Conservation (phyloP, 2,888 invertebrate genomes). For the Vanessa cardui region DNA sequence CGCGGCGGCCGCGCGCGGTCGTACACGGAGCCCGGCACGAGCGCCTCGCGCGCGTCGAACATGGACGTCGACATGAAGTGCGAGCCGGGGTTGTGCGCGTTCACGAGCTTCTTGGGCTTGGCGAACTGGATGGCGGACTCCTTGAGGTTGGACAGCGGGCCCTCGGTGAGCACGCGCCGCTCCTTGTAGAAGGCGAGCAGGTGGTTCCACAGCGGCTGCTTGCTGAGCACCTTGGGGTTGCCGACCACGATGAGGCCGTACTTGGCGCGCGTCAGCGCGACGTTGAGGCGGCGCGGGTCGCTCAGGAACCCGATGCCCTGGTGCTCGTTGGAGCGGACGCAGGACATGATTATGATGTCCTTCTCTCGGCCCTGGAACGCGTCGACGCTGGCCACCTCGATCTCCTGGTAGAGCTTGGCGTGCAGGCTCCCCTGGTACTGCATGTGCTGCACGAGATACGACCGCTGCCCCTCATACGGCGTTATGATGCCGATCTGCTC, state of each 20-base stretch:
- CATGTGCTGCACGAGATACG: conserved; percentile 99
- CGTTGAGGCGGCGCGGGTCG: conserved; percentile 98
- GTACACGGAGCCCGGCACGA: conserved; percentile 96
- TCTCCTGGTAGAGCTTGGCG: conserved; percentile 98
- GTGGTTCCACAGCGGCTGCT: conserved; percentile 99
- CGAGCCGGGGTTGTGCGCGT: conserved; percentile 96
- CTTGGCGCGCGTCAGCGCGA: conserved; percentile 98
- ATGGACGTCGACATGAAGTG: conserved; percentile 99
- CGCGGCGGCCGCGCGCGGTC: conserved; percentile 92
- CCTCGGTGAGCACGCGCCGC: conserved; percentile 97
- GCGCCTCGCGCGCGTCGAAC: conserved; percentile 97
- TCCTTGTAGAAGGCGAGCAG: conserved; percentile 98
- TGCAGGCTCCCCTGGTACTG: conserved; percentile 99
- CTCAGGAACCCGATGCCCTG: conserved; percentile 99
- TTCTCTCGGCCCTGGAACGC: conserved; percentile 99
- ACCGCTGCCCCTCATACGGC: conserved; percentile 99
- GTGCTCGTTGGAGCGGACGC: conserved; percentile 98
- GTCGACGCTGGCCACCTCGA: conserved; percentile 99
- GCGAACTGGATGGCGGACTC: conserved; percentile 98
- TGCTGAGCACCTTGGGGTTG: conserved; percentile 98
- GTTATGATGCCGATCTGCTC: conserved; percentile 99
- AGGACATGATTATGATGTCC: conserved; percentile 99
- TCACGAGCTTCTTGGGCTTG: conserved; percentile 97
- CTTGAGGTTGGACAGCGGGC: conserved; percentile 97
- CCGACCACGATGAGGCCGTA: conserved; percentile 99